Base-by-base conservation (phyloP, 2,113 vertebrate species). In the Elephantulus edwardii region DNA sequence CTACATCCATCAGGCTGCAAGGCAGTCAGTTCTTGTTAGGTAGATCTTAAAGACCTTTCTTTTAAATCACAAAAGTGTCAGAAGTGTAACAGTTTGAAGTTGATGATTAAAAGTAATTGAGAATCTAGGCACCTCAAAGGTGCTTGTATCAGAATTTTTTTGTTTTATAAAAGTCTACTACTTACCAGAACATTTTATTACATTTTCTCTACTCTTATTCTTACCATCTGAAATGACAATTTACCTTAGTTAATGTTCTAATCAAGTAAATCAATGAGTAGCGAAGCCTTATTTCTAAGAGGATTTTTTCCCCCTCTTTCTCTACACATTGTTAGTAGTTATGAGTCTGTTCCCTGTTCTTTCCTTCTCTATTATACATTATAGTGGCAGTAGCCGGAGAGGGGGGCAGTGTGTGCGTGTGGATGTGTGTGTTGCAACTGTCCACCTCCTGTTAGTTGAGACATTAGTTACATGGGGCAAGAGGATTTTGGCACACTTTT, bases 401-500 rank as follows among this genome's bases (percentile, higher is more conserved):
- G 38, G 42, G 60, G 72, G 16, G 42, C n/a, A 33, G 13, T 74
- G 46, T 66, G 64, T 68, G 44, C 56, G 52, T 17, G 82, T 44
- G n/a, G 48, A 50, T 33, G 7, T 26, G 14, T 14, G 6, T 20
- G 58, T 95, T 93, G 85, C 92, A 89, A 96, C 94, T 97, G 94
- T 98, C 97, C 95, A 92, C 96, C 95, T 95, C 96, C 96, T 96
- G 93, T 95, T 97, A 71, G 89, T 94, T 91, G 96, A 94, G 97
- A 96, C 97, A 97, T 97, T 86, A 95, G 96, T 97, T 97, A 97
- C 95, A 93, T 97, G 94, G 97, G 97, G 97, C 91, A 95, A 96
- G 88, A 96, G 96, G 93, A 68, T 95, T 96, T 91, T 97, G 98
- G 98, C 98, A 97, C 96, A 95, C 93, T 95, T 96, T 98, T 96